Evolutionary conservation across 2,113 vertebrate genomes (phyloP).

Genomic region (Pimephales promelas): DNA sequence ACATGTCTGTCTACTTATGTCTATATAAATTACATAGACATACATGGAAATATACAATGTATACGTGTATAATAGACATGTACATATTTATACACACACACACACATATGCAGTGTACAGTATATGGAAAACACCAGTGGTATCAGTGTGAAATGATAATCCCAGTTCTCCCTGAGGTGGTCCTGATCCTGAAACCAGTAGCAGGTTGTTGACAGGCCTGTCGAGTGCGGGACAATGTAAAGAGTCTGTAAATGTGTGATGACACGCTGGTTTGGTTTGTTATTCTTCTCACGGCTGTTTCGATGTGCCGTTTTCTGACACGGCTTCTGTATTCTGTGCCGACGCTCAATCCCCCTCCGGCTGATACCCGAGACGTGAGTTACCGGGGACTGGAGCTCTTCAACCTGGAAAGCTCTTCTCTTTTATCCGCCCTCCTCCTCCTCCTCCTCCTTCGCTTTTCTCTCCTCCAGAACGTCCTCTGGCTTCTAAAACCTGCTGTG

Average conservation of each 20-base stretch:
- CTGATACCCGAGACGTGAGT: constrained; percentile 51
- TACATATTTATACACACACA: too few species aligned
- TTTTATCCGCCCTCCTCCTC: constrained; percentile 19
- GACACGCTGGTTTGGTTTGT: constrained; percentile 28
- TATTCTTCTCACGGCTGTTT: constrained; percentile 50
- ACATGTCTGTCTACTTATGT: too few species aligned
- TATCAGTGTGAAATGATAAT: neutral
- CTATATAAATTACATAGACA: too few species aligned
- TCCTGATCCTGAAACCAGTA: neutral
- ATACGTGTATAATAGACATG: too few species aligned
- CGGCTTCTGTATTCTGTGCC: constrained; percentile 44
- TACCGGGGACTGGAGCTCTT: constrained; percentile 53
- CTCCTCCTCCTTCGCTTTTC: neutral
- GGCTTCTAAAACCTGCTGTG: constrained; percentile 45
- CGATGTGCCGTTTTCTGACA: constrained; percentile 40
- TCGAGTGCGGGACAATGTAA: constrained; percentile 1
- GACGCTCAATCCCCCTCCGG: constrained; percentile 44
- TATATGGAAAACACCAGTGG: neutral
- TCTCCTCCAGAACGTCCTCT: constrained; percentile 43
- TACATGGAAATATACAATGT: too few species aligned
- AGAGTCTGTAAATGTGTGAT: neutral
- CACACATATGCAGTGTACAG: too few species aligned
- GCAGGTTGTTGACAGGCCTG: neutral
- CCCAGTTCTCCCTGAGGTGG: neutral
- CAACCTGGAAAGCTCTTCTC: constrained; percentile 34